Percentiles rank a stretch among this genome's conserved stretches.
phyloP scores from a whole-genome alignment of 2,888 invertebrate species.

The Latrodectus hesperus region DNA sequence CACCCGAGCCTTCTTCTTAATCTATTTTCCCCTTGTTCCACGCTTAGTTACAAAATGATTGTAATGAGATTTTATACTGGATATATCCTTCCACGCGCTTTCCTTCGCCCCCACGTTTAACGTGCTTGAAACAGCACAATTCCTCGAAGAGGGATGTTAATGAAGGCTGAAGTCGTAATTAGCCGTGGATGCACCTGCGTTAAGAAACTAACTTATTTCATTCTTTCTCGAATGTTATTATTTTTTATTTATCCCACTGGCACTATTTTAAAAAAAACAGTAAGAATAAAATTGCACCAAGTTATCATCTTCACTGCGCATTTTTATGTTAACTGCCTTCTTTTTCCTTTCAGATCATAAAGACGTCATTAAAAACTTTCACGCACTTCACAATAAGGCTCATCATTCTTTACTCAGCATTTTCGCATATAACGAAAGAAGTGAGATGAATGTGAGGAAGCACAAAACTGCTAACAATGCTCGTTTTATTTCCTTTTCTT shows the following conservation, averaged over 20 bases:
- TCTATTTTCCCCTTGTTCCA: neutral
- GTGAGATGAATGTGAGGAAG: neutral
- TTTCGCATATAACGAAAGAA: neutral
- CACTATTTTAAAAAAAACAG: neutral
- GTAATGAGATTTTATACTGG: slow-evolving; percentile 32
- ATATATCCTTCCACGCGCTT: neutral
- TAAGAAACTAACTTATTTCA: neutral
- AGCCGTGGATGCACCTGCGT: slow-evolving; percentile 28
- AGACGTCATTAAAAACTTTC: slow-evolving; percentile 23
- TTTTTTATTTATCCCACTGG: neutral
- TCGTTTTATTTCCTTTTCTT: too few relatives aligned
- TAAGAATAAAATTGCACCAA: neutral
- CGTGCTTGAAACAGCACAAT: slow-evolving; percentile 9
- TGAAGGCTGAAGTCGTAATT: slow-evolving; percentile 31
- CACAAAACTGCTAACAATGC: too few relatives aligned
- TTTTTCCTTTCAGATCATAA: neutral
- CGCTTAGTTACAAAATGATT: slow-evolving; percentile 34
- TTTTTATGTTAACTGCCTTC: slow-evolving; percentile 10
- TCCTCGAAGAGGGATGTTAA: slow-evolving; percentile 16
- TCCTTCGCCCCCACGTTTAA: neutral
- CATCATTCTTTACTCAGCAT: neutral
- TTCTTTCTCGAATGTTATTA: neutral
- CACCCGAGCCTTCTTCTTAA: neutral
- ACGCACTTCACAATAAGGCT: neutral
- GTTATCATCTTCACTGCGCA: neutral